A percentile compares a stretch with the other conserved stretches of the same genome.
phyloP scores from a whole-genome alignment of 1,140 invertebrate genomes.

The Neodiprion fabricii region DNA sequence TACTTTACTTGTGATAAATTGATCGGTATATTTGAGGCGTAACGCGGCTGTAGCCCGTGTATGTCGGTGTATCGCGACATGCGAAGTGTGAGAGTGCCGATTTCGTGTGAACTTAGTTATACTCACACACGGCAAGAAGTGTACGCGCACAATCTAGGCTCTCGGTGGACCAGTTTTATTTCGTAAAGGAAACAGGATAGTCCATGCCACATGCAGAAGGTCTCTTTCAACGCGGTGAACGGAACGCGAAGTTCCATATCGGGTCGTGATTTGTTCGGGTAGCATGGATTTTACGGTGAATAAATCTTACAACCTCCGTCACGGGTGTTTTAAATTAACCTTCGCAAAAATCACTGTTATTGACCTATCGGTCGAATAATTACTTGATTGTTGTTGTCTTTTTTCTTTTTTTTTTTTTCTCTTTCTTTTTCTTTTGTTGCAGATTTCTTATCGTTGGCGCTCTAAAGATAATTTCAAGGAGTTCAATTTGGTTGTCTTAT shows the following conservation, averaged over 20 bases:
- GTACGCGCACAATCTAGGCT: neutral
- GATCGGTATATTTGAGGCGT: neutral
- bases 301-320: neutral
- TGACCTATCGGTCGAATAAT: slow-evolving; percentile 5
- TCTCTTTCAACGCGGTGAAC: neutral
- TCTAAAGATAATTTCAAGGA: neutral
- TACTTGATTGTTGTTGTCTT: neutral
- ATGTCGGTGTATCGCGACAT: neutral
- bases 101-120: too few relatives aligned
- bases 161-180: slow-evolving; percentile 13
- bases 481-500: neutral
- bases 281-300: neutral
- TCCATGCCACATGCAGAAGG: neutral
- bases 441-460: neutral
- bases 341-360: neutral
- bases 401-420: neutral
- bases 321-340: neutral
- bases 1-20: neutral
- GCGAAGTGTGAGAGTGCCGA: too few relatives aligned
- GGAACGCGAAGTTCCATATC: neutral
- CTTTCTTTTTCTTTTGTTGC: neutral
- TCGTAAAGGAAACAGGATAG: slow-evolving; percentile 12
- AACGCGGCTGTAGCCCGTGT: neutral
- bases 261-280: neutral
- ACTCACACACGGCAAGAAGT: neutral